Evolutionary conservation across 2,888 invertebrate genomes (phyloP).

Genomic region (Lumbricus terrestris): DNA sequence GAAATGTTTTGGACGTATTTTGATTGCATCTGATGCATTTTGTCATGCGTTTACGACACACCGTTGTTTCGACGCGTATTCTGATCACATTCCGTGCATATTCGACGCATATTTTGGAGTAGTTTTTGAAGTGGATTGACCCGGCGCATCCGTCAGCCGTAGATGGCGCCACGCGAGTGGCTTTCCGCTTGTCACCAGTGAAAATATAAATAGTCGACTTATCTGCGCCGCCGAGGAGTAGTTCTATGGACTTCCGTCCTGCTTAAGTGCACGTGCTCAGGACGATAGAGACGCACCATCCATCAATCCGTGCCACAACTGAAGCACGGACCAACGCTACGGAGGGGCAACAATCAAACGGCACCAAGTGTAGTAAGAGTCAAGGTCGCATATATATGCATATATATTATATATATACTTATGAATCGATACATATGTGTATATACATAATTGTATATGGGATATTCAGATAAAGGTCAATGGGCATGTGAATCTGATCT

Average conservation of each 20-base stretch:
- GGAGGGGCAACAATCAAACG: neutral
- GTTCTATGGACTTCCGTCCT: neutral
- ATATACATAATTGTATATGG: neutral
- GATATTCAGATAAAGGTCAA: neutral
- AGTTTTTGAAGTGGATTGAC: neutral
- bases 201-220: neutral
- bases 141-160: neutral
- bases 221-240: neutral
- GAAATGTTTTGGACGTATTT: neutral
- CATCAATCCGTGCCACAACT: conserved; percentile 3
- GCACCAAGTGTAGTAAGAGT: neutral
- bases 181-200: neutral
- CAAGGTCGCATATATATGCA: neutral
- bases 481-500: neutral
- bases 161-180: neutral
- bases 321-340: neutral
- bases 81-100: neutral
- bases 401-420: too few species aligned
- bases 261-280: neutral
- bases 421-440: too few species aligned
- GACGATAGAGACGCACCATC: neutral
- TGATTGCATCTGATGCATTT: neutral
- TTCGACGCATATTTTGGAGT: neutral
- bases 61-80: neutral
- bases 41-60: too few species aligned